These are phyloP conservation scores for Trichomycterus rosablanca DNA, from an alignment of 2,113 vertebrate genomes.

Conservation along the genomic window DNA sequence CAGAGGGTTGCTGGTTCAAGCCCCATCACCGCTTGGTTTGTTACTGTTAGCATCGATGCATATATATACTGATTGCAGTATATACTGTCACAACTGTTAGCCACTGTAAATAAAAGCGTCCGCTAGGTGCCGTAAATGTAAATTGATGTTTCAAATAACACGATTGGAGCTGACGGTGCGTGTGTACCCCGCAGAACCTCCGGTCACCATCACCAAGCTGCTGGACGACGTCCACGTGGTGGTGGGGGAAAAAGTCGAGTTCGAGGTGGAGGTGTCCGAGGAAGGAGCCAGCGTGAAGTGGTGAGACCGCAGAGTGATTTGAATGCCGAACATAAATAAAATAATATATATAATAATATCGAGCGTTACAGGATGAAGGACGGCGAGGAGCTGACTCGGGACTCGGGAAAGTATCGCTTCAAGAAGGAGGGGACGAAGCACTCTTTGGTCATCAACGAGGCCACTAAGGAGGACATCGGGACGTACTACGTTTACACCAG, in stretches of 20 bases:
- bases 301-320: conserved; percentile 54
- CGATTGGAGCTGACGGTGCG: conserved; percentile 9
- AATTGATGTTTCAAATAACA: no score
- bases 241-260: conserved; percentile 82
- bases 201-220: conserved; percentile 73
- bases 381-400: conserved; percentile 81
- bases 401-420: conserved; percentile 84
- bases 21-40: no score
- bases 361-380: conserved; percentile 77
- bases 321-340: no score
- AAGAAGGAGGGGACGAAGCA: conserved; percentile 88
- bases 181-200: conserved; percentile 71
- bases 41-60: no score
- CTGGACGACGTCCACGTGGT: conserved; percentile 83
- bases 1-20: no score
- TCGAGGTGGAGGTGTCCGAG: conserved; percentile 84
- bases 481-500: conserved; percentile 77
- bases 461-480: conserved; percentile 71
- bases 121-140: no score
- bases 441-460: conserved; percentile 80
- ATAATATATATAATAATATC: no score
- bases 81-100: no score
- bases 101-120: no score
- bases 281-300: conserved; percentile 84
- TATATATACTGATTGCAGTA: no score